Percentiles rank a stretch among this genome's conserved stretches.
Conservation (phyloP, 64 coral and sea anemone species). For the Hydrozoanthus tunicans region DNA sequence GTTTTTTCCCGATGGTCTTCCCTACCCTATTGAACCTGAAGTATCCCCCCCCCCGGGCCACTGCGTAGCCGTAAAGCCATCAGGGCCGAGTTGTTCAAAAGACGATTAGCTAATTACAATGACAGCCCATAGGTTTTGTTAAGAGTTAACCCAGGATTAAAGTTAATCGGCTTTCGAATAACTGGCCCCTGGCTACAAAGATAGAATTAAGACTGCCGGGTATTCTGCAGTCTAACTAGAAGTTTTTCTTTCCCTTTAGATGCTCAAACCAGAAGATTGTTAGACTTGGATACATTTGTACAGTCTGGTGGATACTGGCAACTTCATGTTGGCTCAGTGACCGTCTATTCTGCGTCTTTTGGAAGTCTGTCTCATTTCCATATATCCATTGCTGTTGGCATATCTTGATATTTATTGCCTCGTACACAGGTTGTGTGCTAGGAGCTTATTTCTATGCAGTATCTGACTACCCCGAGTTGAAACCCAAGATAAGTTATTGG, state of each 20-base stretch:
- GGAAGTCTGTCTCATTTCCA: conserved; percentile 86
- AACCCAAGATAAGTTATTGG: conserved; percentile 81
- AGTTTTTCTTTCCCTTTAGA: conserved; percentile 29
- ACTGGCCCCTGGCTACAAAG: no score
- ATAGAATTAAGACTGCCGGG: no score
- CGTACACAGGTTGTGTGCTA: conserved; percentile 88
- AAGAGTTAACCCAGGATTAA: no score
- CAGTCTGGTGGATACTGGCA: conserved; percentile 79
- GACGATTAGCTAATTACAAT: no score
- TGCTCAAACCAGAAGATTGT: conserved; percentile 65
- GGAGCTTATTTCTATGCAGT: conserved; percentile 83
- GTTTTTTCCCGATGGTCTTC: no score
- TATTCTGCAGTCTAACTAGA: not conserved
- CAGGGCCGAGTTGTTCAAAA: no score
- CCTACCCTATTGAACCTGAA: no score
- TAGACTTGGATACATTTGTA: conserved; percentile 74
- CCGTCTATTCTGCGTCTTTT: conserved; percentile 84
- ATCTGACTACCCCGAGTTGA: conserved; percentile 76
- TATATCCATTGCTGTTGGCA: conserved; percentile 98
- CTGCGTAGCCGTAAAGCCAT: no score
- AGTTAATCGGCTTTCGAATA: no score
- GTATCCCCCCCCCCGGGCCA: no score
- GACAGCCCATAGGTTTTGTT: no score
- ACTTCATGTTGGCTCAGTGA: conserved; percentile 88
- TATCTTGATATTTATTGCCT: conserved; percentile 85